Evolutionary conservation across 2,113 vertebrate genomes (phyloP).

Genomic region (Axis porcinus): DNA sequence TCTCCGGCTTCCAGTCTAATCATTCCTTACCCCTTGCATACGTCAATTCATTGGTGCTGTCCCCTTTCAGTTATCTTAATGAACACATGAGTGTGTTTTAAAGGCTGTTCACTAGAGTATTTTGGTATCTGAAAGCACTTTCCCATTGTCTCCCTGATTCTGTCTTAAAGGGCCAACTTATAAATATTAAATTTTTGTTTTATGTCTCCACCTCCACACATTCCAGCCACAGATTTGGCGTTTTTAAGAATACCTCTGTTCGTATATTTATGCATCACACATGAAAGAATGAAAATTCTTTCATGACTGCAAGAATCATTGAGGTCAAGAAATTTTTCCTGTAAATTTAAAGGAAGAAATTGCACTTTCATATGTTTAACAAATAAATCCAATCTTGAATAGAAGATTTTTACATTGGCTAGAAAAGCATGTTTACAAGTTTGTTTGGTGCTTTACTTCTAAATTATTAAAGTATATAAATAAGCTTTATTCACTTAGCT

Average conservation of each 20-base stretch:
- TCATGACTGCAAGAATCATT: not conserved
- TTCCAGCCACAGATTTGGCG: not conserved
- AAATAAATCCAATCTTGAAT: not conserved
- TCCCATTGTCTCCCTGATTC: not conserved
- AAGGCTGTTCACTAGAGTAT: not conserved
- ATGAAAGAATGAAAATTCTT: too few species aligned
- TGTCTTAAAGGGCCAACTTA: not conserved
- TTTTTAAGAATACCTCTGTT: not conserved
- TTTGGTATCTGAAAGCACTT: not conserved
- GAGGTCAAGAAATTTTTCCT: not conserved
- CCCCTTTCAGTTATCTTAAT: not conserved
- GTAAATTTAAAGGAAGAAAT: not conserved
- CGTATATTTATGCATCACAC: not conserved
- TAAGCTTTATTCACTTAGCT: not conserved
- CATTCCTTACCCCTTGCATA: not conserved
- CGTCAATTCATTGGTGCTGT: not conserved
- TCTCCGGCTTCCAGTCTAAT: not conserved
- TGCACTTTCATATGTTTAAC: not conserved
- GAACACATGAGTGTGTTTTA: not conserved
- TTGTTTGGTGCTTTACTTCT: not conserved
- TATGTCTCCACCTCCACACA: not conserved
- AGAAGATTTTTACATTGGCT: not conserved
- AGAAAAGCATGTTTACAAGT: not conserved
- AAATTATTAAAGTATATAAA: constrained; percentile 9
- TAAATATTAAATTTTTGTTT: not conserved